Percentiles rank a stretch among this genome's conserved stretches.
These are phyloP conservation scores for Apis florea DNA, from an alignment of 1,140 invertebrate species.

Conservation along the genomic window DNA sequence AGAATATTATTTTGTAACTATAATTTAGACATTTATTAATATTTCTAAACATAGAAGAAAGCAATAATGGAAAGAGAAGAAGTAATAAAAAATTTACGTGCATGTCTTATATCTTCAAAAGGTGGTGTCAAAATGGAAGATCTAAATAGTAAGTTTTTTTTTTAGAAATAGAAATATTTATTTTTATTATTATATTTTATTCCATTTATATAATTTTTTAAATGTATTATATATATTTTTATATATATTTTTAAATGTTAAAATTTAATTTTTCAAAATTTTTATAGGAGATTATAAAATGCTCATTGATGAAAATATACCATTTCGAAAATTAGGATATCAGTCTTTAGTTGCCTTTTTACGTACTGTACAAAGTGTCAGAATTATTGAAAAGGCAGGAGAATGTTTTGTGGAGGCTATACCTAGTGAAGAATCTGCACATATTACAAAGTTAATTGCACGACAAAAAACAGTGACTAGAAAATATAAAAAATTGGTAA, in stretches of 20 bases:
- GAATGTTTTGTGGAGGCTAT: slow-evolving; percentile 81
- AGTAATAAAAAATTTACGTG: slow-evolving; percentile 54
- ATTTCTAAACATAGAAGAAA: not conserved
- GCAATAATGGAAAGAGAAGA: slow-evolving; percentile 52
- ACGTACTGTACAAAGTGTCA: slow-evolving; percentile 79
- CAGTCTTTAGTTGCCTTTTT: slow-evolving; percentile 81
- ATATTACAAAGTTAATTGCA: slow-evolving; percentile 82
- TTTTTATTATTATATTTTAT: not conserved
- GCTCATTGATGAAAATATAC: slow-evolving; percentile 82
- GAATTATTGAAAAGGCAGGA: slow-evolving; percentile 71
- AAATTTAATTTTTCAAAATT: slow-evolving; percentile 8
- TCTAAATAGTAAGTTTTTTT: slow-evolving; percentile 57
- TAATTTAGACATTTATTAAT: not conserved
- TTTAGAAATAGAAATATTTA: not conserved
- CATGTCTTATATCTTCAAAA: slow-evolving; percentile 64
- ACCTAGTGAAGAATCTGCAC: slow-evolving; percentile 80
- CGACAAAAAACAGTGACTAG: slow-evolving; percentile 79
- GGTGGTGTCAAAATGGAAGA: slow-evolving; percentile 60
- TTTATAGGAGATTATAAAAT: slow-evolving; percentile 81
- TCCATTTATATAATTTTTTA: not conserved
- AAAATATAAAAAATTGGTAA: slow-evolving; percentile 26
- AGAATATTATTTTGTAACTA: not conserved
- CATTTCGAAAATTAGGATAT: slow-evolving; percentile 82
- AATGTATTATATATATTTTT: not conserved
- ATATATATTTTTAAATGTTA: not conserved